phyloP scores from a whole-genome alignment of 2,113 vertebrate genomes.

The Urocolius indicus region DNA sequence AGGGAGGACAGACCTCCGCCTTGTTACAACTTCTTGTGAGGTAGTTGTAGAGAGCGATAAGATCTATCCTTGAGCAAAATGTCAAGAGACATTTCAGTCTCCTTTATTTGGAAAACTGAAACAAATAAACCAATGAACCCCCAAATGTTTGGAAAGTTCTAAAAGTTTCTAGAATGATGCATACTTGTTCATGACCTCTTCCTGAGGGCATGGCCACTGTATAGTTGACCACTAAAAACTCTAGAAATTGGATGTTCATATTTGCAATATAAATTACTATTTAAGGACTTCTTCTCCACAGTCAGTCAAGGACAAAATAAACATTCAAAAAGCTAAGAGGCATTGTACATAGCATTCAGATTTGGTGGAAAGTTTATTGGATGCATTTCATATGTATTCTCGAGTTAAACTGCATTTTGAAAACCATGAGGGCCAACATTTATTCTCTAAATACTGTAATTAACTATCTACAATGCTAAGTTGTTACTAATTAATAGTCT shows the following conservation, averaged over 20 bases:
- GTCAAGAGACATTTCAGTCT: background rate
- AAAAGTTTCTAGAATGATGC: background rate
- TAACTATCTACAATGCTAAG: background rate
- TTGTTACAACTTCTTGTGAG: no score
- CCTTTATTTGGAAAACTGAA: background rate
- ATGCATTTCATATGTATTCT: constrained; percentile 12
- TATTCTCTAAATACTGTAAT: background rate
- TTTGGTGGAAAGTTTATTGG: constrained; percentile 29
- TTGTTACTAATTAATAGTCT: constrained; percentile 8
- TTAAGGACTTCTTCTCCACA: constrained; percentile 11
- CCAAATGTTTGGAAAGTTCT: background rate
- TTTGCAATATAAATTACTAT: constrained; percentile 56
- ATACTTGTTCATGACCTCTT: background rate
- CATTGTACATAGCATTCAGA: background rate
- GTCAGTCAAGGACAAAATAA: constrained; percentile 44
- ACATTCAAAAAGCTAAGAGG: constrained; percentile 18
- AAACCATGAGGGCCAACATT: background rate
- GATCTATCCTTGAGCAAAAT: background rate
- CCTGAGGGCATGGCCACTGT: constrained; percentile 35
- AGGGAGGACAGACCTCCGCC: no score
- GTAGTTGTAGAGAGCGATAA: no score
- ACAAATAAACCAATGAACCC: background rate
- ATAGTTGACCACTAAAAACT: constrained; percentile 30
- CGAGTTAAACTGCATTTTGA: constrained; percentile 12
- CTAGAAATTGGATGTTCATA: constrained; percentile 24